Conservation (phyloP, 2,113 vertebrate genomes). For the Thamnophis sirtalis region DNA sequence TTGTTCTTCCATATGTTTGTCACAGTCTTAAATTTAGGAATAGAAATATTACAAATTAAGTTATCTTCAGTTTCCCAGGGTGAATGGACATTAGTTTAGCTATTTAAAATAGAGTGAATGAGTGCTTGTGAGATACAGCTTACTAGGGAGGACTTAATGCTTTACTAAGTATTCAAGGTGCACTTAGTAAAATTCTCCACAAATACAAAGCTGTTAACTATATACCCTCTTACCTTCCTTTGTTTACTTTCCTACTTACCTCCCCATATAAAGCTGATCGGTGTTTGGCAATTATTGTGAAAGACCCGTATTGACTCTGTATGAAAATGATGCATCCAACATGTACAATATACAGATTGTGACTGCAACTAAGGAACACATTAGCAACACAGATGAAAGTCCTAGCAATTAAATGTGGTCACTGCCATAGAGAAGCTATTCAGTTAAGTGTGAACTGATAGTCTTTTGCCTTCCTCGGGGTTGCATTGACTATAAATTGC, state of each 20-base stretch:
- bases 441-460: constrained; percentile 28
- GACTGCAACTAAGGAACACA: background rate
- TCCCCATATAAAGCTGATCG: background rate
- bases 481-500: constrained; percentile 45
- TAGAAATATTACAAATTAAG: background rate
- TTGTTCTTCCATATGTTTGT: background rate
- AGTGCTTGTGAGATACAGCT: background rate
- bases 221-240: background rate
- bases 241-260: background rate
- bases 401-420: background rate
- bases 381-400: background rate
- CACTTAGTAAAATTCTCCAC: background rate
- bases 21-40: background rate
- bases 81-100: background rate
- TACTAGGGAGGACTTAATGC: background rate
- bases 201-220: background rate
- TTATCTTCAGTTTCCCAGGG: background rate
- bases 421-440: background rate
- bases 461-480: background rate
- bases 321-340: background rate
- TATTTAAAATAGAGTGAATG: background rate
- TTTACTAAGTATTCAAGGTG: background rate
- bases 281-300: background rate
- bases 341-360: background rate
- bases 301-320: background rate